Evolutionary conservation across 2,797 vertebrate species (phyloP), one percentile per base, ranked within the genome.

Genomic region (Chanos chanos): DNA sequence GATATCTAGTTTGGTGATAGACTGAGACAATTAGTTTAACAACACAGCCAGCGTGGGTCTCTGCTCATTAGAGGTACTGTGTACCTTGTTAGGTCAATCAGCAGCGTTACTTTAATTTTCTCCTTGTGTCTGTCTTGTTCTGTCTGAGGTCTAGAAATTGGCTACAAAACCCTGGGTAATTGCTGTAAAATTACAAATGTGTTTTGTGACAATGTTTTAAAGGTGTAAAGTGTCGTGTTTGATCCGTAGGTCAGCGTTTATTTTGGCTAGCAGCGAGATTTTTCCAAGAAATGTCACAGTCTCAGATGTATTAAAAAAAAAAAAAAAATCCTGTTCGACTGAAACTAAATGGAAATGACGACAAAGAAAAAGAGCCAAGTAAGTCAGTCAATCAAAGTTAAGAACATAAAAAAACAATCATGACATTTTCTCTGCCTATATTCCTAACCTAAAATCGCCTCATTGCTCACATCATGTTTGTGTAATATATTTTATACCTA

Each of bases 131-230:
- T 15, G 10, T 34, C 12, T 16, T 25, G 22, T n/a, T 12, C 33
- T 54, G 10, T 30, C 22, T 18, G 7, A 39, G 8, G 37, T 51
- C 54, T 47, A n/a, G n/a, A n/a, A n/a, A n/a, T n/a, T n/a, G n/a
- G n/a, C 10, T 10, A 52, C 54, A 71, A 47, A 39, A 62, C 24
- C 54, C 51, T 34, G 33, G 31, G 45, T 68, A 70, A 75, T 74
- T 61, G 52, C 33, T 0, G 1, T 52, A 33, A 71, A 68, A 70
- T 56, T 64, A 68, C 68, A 41, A 27, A 34, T 37, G 36, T 43
- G 49, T 34, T 51, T 68, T 37, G 36, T 54, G 60, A 49, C 54
- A 53, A 39, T 39, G 16, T 34, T 70, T 65, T 68, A 74, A 72
- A n/a, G 65, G 61, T 55, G 53, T 25, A 13, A 3, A 3, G 22